Conservation (phyloP, 1,140 invertebrate species). For the Thaumetopoea pityocampa region DNA sequence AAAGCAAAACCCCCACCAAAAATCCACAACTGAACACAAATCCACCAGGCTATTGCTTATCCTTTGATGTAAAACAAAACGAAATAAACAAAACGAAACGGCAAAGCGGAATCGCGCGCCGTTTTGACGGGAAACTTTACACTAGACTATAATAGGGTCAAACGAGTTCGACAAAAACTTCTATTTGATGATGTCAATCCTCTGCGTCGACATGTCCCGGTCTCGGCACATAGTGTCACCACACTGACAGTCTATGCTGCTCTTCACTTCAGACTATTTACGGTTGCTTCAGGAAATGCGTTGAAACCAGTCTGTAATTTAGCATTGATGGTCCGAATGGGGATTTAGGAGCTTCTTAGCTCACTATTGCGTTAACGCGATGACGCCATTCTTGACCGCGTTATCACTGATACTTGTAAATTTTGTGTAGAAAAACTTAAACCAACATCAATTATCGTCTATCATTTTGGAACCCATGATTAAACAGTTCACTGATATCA, state of each 20-base stretch:
- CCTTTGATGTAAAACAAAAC: slow-evolving; percentile 72
- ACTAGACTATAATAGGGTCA: slow-evolving; percentile 37
- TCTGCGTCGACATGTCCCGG: slow-evolving; percentile 83
- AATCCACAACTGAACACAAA: slow-evolving; percentile 54
- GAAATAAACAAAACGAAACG: slow-evolving; percentile 70
- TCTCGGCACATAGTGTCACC: slow-evolving; percentile 82
- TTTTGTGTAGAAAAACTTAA: background rate
- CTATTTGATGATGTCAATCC: slow-evolving; percentile 62
- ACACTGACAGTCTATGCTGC: slow-evolving; percentile 33
- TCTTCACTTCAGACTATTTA: slow-evolving; percentile 75
- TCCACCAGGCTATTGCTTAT: slow-evolving; percentile 57
- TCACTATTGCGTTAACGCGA: slow-evolving; percentile 27
- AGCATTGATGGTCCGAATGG: slow-evolving; percentile 79
- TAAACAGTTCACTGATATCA: slow-evolving; percentile 8
- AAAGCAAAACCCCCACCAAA: too few relatives aligned
- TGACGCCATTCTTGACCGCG: slow-evolving; percentile 13
- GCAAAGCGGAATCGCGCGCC: slow-evolving; percentile 49
- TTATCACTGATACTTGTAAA: slow-evolving; percentile 1
- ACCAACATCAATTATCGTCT: slow-evolving; percentile 52
- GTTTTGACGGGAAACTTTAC: slow-evolving; percentile 55
- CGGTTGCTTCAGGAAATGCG: slow-evolving; percentile 91
- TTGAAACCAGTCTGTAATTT: slow-evolving; percentile 90
- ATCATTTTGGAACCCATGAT: slow-evolving; percentile 35
- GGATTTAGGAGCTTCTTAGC: slow-evolving; percentile 39
- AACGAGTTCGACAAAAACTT: slow-evolving; percentile 21